Evolutionary conservation across 1,140 invertebrate species (phyloP), one percentile per base, ranked within the genome.

Genomic region (Luehdorfia chinensis): DNA sequence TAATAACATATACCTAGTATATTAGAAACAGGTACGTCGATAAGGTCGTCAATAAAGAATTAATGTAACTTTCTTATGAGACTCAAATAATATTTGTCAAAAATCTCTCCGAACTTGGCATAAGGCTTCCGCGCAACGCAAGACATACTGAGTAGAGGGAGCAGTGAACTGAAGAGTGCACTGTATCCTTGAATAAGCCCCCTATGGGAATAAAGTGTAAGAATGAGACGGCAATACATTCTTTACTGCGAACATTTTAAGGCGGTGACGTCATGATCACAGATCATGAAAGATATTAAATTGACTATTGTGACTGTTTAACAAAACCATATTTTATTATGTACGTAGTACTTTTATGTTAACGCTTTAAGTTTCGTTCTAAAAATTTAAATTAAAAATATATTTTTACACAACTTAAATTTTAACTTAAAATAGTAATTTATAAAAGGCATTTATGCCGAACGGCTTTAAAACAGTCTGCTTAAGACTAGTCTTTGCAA

Each of bases 111-210:
- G 18, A 34, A 55, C 39, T 39, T 33, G 37, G 34, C 46, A 43
- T 66, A 66, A 79, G 75, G 75, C 75, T 83, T 83, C 75, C 66
- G 50, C 56, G 68, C 61, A 57, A 60, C 54, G 55, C 31, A 53
- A n/a, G n/a, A n/a, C n/a, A n/a, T n/a, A n/a, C n/a, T n/a, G n/a
- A n/a, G n/a, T 57, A 51, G 32, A 18, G 71, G 64, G 79, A 77
- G 67, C 79, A 84, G 65, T 84, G 76, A 84, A 84, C 79, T 75
- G 70, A 72, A 56, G 73, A 72, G 72, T 62, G 72, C 70, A 69
- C 71, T 55, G 55, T 67, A 84, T 84, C 73, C 79, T 84, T 84
- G 76, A 80, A 66, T 62, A 61, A 55, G 50, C 61, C 61, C 56
- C 66, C 66, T 69, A 60, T 76, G 69, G 64, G 71, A 76, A 74